A percentile compares a stretch with the other conserved stretches of the same genome.
Conservation (phyloP, 2,797 vertebrate species). For the Petrocephalus schoutedeni region DNA sequence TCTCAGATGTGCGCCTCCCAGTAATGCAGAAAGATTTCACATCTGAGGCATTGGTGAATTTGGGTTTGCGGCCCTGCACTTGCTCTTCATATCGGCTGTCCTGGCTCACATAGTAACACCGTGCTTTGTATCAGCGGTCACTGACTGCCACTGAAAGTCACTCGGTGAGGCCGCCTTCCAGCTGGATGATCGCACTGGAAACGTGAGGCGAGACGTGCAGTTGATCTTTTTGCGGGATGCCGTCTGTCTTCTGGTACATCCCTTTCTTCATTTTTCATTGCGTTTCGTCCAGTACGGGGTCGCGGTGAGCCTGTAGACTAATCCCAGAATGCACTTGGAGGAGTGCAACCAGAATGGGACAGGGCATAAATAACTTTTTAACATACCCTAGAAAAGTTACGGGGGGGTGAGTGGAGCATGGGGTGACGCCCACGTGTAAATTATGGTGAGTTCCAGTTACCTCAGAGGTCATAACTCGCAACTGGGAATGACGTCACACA, state of each 20-base stretch:
- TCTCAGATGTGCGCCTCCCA: not conserved
- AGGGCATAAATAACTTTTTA: not conserved
- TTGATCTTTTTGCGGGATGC: not conserved
- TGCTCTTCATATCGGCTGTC: not conserved
- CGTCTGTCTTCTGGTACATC: not conserved
- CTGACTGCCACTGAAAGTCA: not conserved
- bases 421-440: too few species aligned
- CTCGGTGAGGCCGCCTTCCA: not conserved
- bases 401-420: not conserved
- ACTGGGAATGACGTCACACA: too few species aligned
- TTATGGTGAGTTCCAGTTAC: too few species aligned
- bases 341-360: not conserved
- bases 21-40: not conserved
- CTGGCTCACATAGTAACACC: not conserved
- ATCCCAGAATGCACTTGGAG: not conserved
- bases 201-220: not conserved
- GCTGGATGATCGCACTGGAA: not conserved
- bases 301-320: not conserved
- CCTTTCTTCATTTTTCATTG: not conserved
- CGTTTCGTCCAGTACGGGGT: not conserved
- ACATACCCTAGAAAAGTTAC: not conserved
- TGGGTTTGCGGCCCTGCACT: not conserved
- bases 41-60: not conserved
- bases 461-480: too few species aligned
- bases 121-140: not conserved